Evolutionary conservation across 2,797 vertebrate species (phyloP).

Genomic region (Catostomus latipinnis): DNA sequence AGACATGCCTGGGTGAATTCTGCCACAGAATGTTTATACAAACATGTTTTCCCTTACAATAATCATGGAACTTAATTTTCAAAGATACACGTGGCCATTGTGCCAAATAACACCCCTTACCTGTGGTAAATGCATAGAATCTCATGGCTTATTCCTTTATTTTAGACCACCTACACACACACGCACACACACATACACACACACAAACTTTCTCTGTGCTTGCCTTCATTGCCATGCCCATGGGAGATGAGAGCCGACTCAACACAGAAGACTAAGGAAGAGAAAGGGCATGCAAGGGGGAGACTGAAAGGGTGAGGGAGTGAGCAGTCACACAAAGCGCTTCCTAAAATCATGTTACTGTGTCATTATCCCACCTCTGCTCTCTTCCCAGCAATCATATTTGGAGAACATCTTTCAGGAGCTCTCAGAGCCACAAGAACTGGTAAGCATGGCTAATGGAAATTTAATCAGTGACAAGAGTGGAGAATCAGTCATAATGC

Average conservation of each 20-base stretch:
- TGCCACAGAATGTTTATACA: too few relatives aligned
- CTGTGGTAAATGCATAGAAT: too few relatives aligned
- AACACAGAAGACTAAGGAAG: slow-evolving; percentile 14
- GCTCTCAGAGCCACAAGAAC: slow-evolving; percentile 65
- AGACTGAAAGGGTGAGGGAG: slow-evolving; percentile 18
- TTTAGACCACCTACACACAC: background rate
- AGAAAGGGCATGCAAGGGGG: slow-evolving; percentile 28
- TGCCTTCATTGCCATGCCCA: slow-evolving; percentile 36
- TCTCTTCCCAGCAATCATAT: slow-evolving; percentile 70
- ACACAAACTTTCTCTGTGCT: slow-evolving; percentile 22
- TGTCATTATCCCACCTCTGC: slow-evolving; percentile 73
- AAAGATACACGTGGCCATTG: too few relatives aligned
- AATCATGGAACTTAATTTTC: too few relatives aligned
- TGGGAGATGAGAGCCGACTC: slow-evolving; percentile 27
- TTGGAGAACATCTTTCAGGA: slow-evolving; percentile 72
- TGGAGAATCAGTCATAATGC: slow-evolving; percentile 76
- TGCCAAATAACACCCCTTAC: too few relatives aligned
- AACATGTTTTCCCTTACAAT: too few relatives aligned
- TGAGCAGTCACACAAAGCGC: slow-evolving; percentile 63
- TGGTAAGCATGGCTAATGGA: slow-evolving; percentile 79
- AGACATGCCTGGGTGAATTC: too few relatives aligned
- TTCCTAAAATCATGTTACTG: slow-evolving; percentile 59
- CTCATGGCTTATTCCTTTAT: too few relatives aligned
- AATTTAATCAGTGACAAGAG: slow-evolving; percentile 81
- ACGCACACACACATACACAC: slow-evolving; percentile 10